Evolutionary conservation across 2,113 vertebrate species (phyloP).

Genomic region (Antechinus flavipes): DNA sequence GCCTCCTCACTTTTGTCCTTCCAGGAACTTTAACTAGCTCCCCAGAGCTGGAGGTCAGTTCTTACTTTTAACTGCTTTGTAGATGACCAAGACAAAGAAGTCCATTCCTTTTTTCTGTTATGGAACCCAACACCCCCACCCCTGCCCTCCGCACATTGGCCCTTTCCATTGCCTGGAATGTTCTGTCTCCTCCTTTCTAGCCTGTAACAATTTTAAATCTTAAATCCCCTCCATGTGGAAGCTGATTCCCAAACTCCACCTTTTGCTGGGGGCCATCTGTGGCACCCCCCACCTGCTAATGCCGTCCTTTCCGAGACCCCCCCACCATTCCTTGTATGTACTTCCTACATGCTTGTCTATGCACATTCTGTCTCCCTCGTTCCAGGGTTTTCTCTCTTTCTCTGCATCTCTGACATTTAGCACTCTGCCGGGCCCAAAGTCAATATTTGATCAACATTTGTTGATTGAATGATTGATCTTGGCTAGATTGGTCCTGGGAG

Average conservation of each 20-base stretch:
- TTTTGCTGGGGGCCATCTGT: neutral
- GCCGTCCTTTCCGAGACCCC: neutral
- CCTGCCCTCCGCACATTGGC: neutral
- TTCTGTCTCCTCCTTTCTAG: neutral
- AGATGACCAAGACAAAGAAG: neutral
- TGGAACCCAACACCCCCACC: no score
- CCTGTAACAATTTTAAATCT: neutral
- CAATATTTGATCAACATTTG: neutral
- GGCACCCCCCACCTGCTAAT: neutral
- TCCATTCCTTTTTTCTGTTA: neutral
- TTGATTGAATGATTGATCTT: neutral
- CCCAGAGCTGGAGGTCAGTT: neutral
- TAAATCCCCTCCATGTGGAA: neutral
- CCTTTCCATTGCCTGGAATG: neutral
- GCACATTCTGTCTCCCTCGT: neutral
- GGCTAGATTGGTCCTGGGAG: neutral
- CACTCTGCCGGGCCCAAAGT: neutral
- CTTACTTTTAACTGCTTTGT: neutral
- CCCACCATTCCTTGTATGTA: neutral
- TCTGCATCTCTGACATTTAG: neutral
- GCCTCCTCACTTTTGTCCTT: neutral
- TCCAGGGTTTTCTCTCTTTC: neutral
- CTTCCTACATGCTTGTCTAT: neutral
- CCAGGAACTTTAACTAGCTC: neutral
- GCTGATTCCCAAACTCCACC: neutral